phyloP scores from a whole-genome alignment of 2,797 vertebrate species.

The Brotogeris chrysoptera region DNA sequence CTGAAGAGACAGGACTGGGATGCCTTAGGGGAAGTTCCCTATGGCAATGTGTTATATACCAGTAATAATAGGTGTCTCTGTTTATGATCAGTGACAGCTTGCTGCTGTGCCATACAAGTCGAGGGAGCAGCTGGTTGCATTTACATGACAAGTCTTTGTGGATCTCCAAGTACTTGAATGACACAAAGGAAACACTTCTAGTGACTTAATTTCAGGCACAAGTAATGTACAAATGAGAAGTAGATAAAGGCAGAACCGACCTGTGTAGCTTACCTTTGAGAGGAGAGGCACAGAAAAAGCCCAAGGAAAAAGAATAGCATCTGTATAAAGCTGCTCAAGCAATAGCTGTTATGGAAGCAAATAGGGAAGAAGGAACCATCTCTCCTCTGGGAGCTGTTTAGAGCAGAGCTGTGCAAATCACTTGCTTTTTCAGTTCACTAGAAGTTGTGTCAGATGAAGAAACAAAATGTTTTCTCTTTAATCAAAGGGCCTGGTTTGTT shows the following conservation, averaged over 20 bases:
- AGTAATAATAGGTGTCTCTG: not conserved
- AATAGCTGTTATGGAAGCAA: constrained; percentile 34
- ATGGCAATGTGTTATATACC: not conserved
- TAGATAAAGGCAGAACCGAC: not conserved
- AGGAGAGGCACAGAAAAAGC: not conserved
- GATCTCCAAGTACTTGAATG: not conserved
- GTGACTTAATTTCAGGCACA: constrained; percentile 4
- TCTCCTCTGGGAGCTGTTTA: constrained; percentile 33
- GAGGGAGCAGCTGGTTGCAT: constrained; percentile 6
- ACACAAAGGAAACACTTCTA: constrained; percentile 6
- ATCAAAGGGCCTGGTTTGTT: constrained; percentile 2
- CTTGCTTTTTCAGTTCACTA: constrained; percentile 48
- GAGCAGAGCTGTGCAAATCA: constrained; percentile 32
- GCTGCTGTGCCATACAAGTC: not conserved
- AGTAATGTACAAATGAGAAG: not conserved
- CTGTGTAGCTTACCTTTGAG: not conserved
- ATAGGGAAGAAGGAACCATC: constrained; percentile 5
- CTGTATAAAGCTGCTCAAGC: constrained; percentile 5
- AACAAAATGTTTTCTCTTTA: not conserved
- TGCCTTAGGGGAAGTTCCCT: constrained; percentile 18
- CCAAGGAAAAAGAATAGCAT: not conserved
- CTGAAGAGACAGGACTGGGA: not conserved
- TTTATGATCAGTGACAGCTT: constrained; percentile 15
- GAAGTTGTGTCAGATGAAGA: constrained; percentile 25
- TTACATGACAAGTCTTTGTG: not conserved